These are phyloP conservation scores for Merops nubicus DNA, from an alignment of 2,113 vertebrate genomes.

Conservation along the genomic window DNA sequence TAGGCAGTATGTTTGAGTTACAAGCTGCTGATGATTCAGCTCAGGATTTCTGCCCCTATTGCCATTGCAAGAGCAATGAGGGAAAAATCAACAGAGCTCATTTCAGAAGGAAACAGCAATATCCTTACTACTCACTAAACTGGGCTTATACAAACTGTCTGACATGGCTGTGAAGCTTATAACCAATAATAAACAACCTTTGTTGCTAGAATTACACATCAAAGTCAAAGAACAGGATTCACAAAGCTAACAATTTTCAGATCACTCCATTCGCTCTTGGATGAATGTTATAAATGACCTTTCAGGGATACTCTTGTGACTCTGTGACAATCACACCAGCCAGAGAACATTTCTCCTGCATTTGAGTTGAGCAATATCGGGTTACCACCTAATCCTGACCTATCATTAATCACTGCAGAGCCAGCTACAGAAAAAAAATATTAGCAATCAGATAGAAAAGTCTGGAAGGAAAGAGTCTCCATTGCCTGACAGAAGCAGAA, in stretches of 20 bases:
- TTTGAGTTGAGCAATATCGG: neutral
- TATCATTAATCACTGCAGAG: conserved; percentile 43
- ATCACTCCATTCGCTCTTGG: neutral
- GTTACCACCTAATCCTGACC: neutral
- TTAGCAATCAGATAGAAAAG: neutral
- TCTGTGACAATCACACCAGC: neutral
- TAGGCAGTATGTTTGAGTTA: neutral
- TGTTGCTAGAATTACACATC: neutral
- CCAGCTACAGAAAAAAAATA: neutral
- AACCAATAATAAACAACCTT: neutral
- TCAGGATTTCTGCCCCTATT: neutral
- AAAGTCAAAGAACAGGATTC: conserved; percentile 13
- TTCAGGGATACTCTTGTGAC: neutral
- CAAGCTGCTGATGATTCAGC: neutral
- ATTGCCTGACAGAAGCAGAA: conserved; percentile 37
- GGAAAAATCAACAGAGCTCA: neutral
- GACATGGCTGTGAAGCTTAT: neutral
- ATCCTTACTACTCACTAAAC: neutral
- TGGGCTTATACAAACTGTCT: neutral
- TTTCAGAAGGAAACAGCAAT: conserved; percentile 2
- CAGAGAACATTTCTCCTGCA: neutral
- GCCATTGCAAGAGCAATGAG: neutral
- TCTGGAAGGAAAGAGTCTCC: neutral
- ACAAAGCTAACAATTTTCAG: conserved; percentile 1
- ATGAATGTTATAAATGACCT: neutral